Evolutionary conservation across 1,140 invertebrate genomes (phyloP).

Genomic region (Sweltsa coloradensis): DNA sequence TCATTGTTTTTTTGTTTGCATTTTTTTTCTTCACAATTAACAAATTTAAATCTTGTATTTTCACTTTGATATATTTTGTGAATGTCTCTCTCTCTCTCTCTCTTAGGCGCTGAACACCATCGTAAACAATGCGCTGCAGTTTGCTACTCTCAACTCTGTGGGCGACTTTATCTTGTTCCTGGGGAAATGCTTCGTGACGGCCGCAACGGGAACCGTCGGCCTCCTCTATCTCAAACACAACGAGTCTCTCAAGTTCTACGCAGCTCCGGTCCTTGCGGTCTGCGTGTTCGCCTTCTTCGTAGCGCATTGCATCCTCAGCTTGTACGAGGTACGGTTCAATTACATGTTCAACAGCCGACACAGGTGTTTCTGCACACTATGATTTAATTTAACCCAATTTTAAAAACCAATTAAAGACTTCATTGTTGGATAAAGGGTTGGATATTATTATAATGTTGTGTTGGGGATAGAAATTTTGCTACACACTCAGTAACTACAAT

Average conservation of each 20-base stretch:
- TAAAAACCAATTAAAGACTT: neutral
- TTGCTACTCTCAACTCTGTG: conserved; percentile 84
- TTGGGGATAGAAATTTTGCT: too few relatives aligned
- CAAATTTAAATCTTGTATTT: too few relatives aligned
- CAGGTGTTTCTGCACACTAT: neutral
- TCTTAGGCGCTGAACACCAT: conserved; percentile 82
- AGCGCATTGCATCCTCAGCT: conserved; percentile 80
- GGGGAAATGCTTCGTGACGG: conserved; percentile 80
- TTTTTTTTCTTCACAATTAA: too few relatives aligned
- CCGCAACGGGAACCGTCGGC: conserved; percentile 57
- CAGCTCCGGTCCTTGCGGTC: conserved; percentile 75
- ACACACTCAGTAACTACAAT: too few relatives aligned
- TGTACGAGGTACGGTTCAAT: conserved; percentile 83
- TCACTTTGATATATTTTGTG: too few relatives aligned
- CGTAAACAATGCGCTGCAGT: conserved; percentile 70
- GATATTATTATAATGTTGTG: neutral
- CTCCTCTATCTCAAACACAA: conserved; percentile 62
- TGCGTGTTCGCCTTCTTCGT: conserved; percentile 86
- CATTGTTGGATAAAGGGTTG: too few relatives aligned
- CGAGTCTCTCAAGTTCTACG: conserved; percentile 61
- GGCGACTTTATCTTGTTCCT: conserved; percentile 91
- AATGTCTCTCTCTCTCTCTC: conserved; percentile 22
- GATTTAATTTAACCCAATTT: neutral
- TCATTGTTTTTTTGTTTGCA: too few relatives aligned
- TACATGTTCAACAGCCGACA: neutral